Evolutionary conservation across 35 echinoderm and acorn worm species (phyloP).

Genomic region (Chiridota heheva): DNA sequence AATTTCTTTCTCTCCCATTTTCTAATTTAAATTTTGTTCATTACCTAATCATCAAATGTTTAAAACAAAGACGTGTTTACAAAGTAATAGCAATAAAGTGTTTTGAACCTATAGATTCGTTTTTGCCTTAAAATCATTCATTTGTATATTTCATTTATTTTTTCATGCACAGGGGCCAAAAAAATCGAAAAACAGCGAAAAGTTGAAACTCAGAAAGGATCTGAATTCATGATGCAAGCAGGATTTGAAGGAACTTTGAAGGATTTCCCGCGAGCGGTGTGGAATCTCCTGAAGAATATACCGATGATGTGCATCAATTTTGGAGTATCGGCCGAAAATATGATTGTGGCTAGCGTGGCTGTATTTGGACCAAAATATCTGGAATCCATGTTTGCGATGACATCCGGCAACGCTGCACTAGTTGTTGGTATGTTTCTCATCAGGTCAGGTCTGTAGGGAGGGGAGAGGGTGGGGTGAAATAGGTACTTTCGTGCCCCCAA

Average conservation of each 20-base stretch:
- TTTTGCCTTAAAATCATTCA: no score
- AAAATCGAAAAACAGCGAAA: constrained; percentile 12
- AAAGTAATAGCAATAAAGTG: no score
- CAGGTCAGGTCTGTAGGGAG: not conserved
- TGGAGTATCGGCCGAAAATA: constrained; percentile 58
- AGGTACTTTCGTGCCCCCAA: not conserved
- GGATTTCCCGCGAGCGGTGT: constrained; percentile 72
- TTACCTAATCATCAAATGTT: no score
- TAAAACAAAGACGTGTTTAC: no score
- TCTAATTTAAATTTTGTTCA: no score
- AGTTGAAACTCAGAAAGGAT: constrained; percentile 13
- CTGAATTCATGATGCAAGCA: constrained; percentile 32
- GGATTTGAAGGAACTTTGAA: constrained; percentile 40
- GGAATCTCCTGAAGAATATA: constrained; percentile 64
- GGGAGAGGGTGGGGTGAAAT: not conserved
- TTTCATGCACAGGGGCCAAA: constrained; percentile 1
- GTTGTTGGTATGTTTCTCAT: constrained; percentile 53
- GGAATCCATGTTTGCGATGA: constrained; percentile 66
- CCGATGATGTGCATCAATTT: constrained; percentile 74
- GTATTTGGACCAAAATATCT: constrained; percentile 87
- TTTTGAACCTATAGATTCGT: no score
- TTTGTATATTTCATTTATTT: not conserved
- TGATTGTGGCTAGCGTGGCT: constrained; percentile 64
- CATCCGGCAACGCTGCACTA: constrained; percentile 68
- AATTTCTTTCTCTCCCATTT: no score